Evolutionary conservation across 2,797 vertebrate species (phyloP).

Genomic region (Pitangus sulphuratus): DNA sequence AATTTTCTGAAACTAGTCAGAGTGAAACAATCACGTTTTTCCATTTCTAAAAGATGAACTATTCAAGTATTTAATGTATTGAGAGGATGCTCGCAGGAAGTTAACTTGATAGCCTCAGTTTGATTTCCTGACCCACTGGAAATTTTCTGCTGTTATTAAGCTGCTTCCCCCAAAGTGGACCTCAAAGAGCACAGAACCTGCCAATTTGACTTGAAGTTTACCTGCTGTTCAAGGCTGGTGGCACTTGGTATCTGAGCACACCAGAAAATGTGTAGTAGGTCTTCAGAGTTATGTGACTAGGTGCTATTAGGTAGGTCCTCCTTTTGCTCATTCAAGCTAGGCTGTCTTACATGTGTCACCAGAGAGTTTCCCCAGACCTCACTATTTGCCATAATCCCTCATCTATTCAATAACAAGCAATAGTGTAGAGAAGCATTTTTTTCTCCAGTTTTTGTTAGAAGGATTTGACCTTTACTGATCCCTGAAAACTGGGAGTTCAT

Average conservation of each 20-base stretch:
- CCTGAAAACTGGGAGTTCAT: neutral
- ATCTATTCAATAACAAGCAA: neutral
- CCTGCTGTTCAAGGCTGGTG: neutral
- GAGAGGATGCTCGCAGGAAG: neutral
- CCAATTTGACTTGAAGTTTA: neutral
- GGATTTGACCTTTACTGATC: neutral
- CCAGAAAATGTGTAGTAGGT: neutral
- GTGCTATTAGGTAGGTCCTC: neutral
- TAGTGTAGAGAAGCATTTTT: neutral
- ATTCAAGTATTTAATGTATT: neutral
- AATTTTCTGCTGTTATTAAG: neutral
- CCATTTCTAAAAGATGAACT: neutral
- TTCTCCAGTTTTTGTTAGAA: neutral
- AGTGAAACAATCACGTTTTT: neutral
- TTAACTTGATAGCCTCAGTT: neutral
- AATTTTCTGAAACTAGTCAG: neutral
- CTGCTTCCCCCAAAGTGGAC: neutral
- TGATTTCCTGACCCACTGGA: neutral
- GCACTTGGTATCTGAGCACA: fast-evolving
- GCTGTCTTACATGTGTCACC: fast-evolving
- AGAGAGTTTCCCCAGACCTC: neutral
- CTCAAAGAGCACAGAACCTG: neutral
- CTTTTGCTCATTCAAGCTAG: neutral
- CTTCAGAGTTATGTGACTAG: neutral
- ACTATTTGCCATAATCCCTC: neutral